Conservation (phyloP, 2,888 invertebrate species). For the Pasiphila rectangulata region DNA sequence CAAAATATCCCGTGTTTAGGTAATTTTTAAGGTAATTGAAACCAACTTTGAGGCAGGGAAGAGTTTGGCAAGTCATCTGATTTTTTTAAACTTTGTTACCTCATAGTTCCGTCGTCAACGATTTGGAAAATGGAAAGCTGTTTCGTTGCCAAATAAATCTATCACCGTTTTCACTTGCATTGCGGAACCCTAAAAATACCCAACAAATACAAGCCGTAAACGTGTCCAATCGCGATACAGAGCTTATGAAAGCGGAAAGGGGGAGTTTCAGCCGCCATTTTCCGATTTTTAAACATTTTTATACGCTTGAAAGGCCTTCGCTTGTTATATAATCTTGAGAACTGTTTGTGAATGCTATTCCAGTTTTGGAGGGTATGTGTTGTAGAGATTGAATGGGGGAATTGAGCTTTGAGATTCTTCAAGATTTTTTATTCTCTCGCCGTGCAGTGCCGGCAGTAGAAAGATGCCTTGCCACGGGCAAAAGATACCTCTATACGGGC, state of each 20-base stretch:
- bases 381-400: too few species aligned
- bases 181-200: conserved; percentile 10
- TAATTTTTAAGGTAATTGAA: background rate
- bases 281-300: conserved; percentile 22
- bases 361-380: too few species aligned
- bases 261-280: conserved; percentile 21
- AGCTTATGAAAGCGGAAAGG: conserved; percentile 24
- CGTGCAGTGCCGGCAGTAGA: too few species aligned
- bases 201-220: conserved; percentile 22
- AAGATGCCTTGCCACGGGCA: too few species aligned
- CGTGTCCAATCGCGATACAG: conserved; percentile 28
- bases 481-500: too few species aligned
- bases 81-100: too few species aligned
- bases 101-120: too few species aligned
- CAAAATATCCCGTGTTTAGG: background rate
- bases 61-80: too few species aligned
- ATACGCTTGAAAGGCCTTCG: conserved; percentile 9
- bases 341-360: background rate
- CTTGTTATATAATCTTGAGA: conserved; percentile 1
- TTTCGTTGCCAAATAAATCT: too few species aligned
- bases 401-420: too few species aligned
- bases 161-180: background rate
- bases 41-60: background rate
- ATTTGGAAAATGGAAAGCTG: too few species aligned
- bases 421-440: too few species aligned